A percentile compares a stretch with the other conserved stretches of the same genome.
Evolutionary conservation across 2,113 vertebrate genomes (phyloP).

Genomic region (Ophiodon elongatus): DNA sequence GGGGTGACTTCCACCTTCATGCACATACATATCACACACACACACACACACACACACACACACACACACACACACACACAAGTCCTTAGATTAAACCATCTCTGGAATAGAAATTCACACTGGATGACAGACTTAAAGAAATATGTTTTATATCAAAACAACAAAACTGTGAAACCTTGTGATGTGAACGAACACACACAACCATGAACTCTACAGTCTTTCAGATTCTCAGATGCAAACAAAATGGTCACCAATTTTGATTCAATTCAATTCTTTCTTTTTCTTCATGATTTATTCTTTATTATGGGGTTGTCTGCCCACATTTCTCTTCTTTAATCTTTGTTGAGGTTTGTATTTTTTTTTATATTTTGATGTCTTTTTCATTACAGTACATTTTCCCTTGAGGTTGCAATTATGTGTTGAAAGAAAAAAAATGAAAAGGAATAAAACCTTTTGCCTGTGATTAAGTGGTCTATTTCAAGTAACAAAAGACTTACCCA

Average conservation of each 20-base stretch:
- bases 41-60: slow-evolving; percentile 7
- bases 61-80: neutral
- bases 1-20: slow-evolving; percentile 74
- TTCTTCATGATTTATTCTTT: neutral
- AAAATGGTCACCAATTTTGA: neutral
- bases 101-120: neutral
- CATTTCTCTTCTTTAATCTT: slow-evolving; percentile 10
- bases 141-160: neutral
- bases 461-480: slow-evolving; percentile 31
- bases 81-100: too few relatives aligned
- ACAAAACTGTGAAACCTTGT: neutral
- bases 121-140: too few relatives aligned
- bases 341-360: slow-evolving; percentile 5
- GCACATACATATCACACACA: slow-evolving; percentile 27
- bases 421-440: slow-evolving; percentile 11
- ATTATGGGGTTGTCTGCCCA: neutral
- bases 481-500: neutral
- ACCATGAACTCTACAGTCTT: neutral
- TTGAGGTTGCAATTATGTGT: slow-evolving; percentile 12
- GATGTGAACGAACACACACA: neutral
- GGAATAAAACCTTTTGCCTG: slow-evolving; percentile 11
- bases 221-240: neutral
- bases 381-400: slow-evolving; percentile 14
- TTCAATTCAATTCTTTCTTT: neutral
- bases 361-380: slow-evolving; percentile 15